Percentiles rank a stretch among this genome's conserved stretches.
Evolutionary conservation across 92 coral and sea anemone genomes (phyloP).

Genomic region (Phenganax subtilis): DNA sequence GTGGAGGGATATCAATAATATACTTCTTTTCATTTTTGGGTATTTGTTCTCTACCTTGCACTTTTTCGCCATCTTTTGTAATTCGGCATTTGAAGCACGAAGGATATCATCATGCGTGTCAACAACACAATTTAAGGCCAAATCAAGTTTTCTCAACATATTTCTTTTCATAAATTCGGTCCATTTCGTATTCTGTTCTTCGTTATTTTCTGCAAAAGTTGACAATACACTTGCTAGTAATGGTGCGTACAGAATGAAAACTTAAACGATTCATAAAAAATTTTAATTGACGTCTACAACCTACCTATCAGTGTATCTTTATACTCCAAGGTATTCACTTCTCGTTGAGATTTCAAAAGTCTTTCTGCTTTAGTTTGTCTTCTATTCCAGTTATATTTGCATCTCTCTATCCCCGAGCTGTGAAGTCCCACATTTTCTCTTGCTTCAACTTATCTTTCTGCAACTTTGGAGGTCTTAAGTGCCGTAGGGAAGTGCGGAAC

Average conservation of each 20-base stretch:
- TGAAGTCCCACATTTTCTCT: constrained; percentile 44
- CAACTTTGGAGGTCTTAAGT: constrained; percentile 37
- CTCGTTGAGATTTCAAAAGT: constrained; percentile 23
- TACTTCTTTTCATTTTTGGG: not conserved
- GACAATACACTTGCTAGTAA: no score
- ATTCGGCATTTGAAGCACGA: no score
- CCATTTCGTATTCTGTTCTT: no score
- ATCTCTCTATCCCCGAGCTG: constrained; percentile 39
- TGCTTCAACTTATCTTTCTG: constrained; percentile 41
- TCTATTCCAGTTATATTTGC: constrained; percentile 33
- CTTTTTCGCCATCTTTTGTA: no score
- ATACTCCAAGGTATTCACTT: constrained; percentile 18
- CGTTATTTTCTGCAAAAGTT: no score
- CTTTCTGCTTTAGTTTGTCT: not conserved
- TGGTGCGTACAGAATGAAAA: no score
- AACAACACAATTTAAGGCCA: no score
- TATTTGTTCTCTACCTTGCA: not conserved
- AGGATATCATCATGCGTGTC: no score
- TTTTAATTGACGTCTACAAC: not conserved
- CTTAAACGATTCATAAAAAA: no score
- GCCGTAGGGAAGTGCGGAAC: constrained; percentile 25
- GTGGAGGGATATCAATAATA: constrained; percentile 7
- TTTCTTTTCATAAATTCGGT: no score
- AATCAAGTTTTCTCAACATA: no score
- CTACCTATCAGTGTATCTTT: constrained; percentile 33